Conservation (phyloP, 2,888 invertebrate species). For the Epirrhoe alternata region DNA sequence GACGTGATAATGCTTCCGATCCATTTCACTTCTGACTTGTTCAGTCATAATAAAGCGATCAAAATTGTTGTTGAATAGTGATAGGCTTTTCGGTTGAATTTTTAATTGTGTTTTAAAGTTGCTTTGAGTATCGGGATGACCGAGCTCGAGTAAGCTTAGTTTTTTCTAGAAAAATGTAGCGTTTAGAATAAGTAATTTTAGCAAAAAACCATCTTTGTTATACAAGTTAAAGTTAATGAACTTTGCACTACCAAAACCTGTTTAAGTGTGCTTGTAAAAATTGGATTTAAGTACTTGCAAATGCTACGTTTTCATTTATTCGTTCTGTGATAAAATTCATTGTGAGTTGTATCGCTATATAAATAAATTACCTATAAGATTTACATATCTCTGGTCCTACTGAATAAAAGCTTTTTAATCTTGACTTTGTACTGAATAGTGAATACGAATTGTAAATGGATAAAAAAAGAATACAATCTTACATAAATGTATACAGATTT, state of each 20-base stretch:
- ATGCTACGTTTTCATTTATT: not conserved
- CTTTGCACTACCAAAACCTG: not conserved
- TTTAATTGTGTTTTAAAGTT: too few relatives aligned
- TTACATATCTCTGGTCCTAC: too few relatives aligned
- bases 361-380: too few relatives aligned
- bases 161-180: too few relatives aligned
- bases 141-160: too few relatives aligned
- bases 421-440: too few relatives aligned
- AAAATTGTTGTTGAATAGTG: not conserved
- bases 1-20: not conserved
- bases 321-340: not conserved
- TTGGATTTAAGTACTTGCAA: not conserved
- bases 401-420: too few relatives aligned
- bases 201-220: not conserved
- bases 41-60: not conserved
- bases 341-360: too few relatives aligned
- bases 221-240: not conserved
- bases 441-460: too few relatives aligned
- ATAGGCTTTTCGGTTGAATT: not conserved
- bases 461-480: not conserved
- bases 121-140: too few relatives aligned
- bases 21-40: not conserved
- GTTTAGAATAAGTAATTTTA: too few relatives aligned
- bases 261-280: not conserved
- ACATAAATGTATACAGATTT: not conserved